Percentiles rank a stretch among this genome's conserved stretches.
Conservation (phyloP, 2,797 vertebrate species). For the Alfaro cultratus region DNA sequence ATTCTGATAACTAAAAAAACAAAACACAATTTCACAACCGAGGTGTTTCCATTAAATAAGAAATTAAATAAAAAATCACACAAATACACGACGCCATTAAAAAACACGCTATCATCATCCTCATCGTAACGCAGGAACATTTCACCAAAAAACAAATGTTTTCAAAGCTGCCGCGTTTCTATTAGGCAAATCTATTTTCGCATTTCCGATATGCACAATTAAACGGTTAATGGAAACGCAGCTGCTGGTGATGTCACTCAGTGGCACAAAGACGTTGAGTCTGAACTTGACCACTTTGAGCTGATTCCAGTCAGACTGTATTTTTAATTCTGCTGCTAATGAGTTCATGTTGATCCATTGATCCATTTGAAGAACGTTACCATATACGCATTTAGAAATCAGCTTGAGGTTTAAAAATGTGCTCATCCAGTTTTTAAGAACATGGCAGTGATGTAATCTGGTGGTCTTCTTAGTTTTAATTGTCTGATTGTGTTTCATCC, state of each 20-base stretch:
- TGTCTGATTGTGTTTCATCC: neutral
- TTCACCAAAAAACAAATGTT: too few species aligned
- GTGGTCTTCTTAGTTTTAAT: neutral
- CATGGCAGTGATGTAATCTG: neutral
- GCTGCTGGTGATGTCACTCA: neutral
- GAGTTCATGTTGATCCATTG: neutral
- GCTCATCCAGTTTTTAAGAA: neutral
- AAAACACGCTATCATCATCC: too few species aligned
- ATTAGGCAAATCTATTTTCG: too few species aligned
- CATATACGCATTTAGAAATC: neutral
- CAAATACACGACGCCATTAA: too few species aligned
- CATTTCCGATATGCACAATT: too few species aligned
- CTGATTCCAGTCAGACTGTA: neutral
- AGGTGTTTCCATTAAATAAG: too few species aligned
- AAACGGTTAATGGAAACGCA: too few species aligned
- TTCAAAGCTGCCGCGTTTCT: too few species aligned
- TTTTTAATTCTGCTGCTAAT: neutral
- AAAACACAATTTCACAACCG: too few species aligned
- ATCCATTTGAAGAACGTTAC: neutral
- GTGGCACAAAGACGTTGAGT: neutral
- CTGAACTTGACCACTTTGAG: neutral
- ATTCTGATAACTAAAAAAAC: too few species aligned
- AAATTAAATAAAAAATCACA: too few species aligned
- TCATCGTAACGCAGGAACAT: too few species aligned
- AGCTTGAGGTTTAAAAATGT: neutral